Base-by-base conservation (phyloP, 2,888 invertebrate genomes). In the Fragum sueziense region DNA sequence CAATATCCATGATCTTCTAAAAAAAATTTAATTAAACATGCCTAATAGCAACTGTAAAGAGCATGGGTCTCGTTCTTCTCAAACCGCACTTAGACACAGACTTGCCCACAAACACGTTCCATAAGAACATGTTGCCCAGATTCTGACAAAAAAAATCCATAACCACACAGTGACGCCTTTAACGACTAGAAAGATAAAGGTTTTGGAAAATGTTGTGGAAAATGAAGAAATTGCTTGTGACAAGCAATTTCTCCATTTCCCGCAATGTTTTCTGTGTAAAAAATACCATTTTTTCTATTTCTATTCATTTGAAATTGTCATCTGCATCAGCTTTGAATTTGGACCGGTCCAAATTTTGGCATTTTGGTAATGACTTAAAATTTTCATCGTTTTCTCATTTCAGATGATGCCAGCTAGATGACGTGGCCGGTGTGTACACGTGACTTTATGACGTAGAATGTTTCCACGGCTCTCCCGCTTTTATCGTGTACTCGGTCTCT, bases 401-500 rank as follows among this genome's bases (percentile, higher is more conserved):
- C 57, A 27, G 57, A n/a, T 22, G 25, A 27, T 22, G 27, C n/a
- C 25, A 11, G 20, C 14, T 57, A 27, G 57, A 25, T 57, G 57
- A 27, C 57, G 6, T 27, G 7, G 25, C 14, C 11, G 22, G 41
- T 65, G 65, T 41, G 65, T 65, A 65, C 14, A 22, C 7, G 70
- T 31, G 22, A 51, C 29, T 27, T 27, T 41, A 14, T n/a, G 29
- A 27, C 71, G 70, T 81, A 85, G 73, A 79, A 86, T 86, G 85
- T 84, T 86, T 84, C 85, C 85, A 37, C 67, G 85, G 52, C 59
- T 84, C 4, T 80, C 85, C 14, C 57, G 76, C 6, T 61, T 80
- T 29, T 81, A 84, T 73, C 84, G 85, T 70, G 69, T 80, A 2
- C 22, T 80, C 25, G 77, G 73, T 61, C 33, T 83, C 37, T 79